Evolutionary conservation across 2,797 vertebrate species (phyloP).

Genomic region (Ispidina lecontei): DNA sequence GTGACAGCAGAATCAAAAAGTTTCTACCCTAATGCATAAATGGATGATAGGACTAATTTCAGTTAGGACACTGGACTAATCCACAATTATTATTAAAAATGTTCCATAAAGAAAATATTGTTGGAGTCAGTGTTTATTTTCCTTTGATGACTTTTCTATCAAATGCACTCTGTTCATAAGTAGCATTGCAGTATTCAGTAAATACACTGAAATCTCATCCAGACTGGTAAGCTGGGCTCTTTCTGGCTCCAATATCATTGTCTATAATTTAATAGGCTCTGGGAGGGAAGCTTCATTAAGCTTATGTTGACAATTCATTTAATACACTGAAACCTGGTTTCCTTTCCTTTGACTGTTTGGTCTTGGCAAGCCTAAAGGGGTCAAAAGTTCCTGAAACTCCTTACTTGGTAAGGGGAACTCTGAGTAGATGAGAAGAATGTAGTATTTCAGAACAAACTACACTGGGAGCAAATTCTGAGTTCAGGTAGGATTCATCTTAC

Average conservation of each 20-base stretch:
- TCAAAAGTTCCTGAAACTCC: not conserved
- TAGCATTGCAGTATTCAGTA: not conserved
- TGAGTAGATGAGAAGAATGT: not conserved
- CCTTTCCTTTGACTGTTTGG: not conserved
- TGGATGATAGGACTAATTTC: not conserved
- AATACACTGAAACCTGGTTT: not conserved
- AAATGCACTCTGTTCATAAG: not conserved
- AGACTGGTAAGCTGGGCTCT: not conserved
- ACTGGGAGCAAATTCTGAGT: not conserved
- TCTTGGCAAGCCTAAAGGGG: not conserved
- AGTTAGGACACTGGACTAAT: not conserved
- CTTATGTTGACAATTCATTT: not conserved
- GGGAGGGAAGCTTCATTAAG: not conserved
- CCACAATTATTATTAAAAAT: not conserved
- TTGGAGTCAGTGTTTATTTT: not conserved
- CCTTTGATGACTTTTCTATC: not conserved
- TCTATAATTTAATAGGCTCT: not conserved
- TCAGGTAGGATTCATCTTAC: not conserved
- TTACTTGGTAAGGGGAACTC: not conserved
- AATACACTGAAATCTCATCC: not conserved
- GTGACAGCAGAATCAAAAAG: not conserved
- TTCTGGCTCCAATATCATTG: not conserved
- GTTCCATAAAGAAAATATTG: not conserved
- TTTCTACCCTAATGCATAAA: not conserved
- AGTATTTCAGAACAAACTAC: not conserved